A percentile compares a stretch with the other conserved stretches of the same genome.
These are phyloP conservation scores for Ia io DNA, from an alignment of 2,113 vertebrate genomes.

Conservation along the genomic window DNA sequence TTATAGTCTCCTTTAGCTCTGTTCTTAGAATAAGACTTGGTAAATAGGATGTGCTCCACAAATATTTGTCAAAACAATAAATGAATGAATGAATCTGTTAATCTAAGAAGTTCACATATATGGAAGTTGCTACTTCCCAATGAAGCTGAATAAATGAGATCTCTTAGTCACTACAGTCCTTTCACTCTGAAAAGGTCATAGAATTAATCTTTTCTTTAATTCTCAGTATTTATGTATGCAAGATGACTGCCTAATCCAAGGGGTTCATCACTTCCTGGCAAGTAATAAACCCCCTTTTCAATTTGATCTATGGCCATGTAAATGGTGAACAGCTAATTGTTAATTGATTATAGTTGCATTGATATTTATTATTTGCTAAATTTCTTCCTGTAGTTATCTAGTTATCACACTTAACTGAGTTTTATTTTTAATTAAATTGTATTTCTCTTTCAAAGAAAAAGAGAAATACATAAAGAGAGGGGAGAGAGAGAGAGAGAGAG, in stretches of 20 bases:
- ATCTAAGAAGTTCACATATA: conserved; percentile 17
- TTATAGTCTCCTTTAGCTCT: conserved; percentile 23
- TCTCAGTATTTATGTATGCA: conserved; percentile 9
- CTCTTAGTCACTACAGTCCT: conserved; percentile 5
- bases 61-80: conserved; percentile 41
- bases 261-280: not conserved
- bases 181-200: conserved; percentile 59
- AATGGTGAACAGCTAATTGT: not conserved
- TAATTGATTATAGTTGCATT: not conserved
- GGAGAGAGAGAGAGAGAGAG: not conserved
- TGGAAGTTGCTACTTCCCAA: conserved; percentile 1
- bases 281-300: not conserved
- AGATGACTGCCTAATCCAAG: conserved; percentile 9
- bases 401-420: not conserved
- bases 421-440: not conserved
- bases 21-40: not conserved
- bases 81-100: not conserved
- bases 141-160: conserved; percentile 50
- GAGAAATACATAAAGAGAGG: not conserved
- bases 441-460: not conserved
- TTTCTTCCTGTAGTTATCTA: not conserved
- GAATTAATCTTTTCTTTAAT: conserved; percentile 61
- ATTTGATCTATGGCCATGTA: not conserved
- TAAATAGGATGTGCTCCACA: not conserved
- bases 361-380: conserved; percentile 14